phyloP scores from a whole-genome alignment of 37 sponge, comb jelly and placozoan genomes.

The Beroe forskalii region DNA sequence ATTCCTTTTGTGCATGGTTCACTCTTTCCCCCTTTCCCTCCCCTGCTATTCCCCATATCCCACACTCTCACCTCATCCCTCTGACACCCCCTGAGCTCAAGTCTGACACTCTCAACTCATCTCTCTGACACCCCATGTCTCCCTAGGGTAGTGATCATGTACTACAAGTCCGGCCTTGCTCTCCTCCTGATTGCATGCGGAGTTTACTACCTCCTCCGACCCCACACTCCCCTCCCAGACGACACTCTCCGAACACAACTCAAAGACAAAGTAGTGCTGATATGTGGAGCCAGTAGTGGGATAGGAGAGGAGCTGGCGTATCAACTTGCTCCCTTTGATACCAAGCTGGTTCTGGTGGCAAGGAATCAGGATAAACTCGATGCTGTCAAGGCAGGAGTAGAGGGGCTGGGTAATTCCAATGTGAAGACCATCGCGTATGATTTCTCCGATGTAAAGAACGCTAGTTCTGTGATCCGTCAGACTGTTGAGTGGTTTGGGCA shows the following conservation, averaged over 20 bases:
- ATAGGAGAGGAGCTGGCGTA: constrained; percentile 9
- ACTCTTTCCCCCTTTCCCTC: too few relatives aligned
- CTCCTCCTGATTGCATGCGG: not conserved
- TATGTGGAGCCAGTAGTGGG: constrained; percentile 40
- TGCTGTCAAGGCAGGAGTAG: not conserved
- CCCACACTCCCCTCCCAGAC: not conserved
- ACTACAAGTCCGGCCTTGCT: not conserved
- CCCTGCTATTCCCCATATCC: too few relatives aligned
- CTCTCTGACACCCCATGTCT: too few relatives aligned
- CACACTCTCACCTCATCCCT: too few relatives aligned
- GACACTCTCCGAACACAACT: not conserved
- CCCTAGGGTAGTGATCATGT: not conserved
- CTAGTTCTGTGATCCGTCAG: not conserved
- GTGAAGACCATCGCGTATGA: not conserved
- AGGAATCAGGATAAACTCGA: constrained; percentile 41
- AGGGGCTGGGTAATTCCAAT: not conserved
- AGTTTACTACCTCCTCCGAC: constrained; percentile 22
- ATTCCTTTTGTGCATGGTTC: too few relatives aligned
- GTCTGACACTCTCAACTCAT: too few relatives aligned
- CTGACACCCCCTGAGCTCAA: too few relatives aligned
- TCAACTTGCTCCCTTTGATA: not conserved
- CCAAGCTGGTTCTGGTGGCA: constrained; percentile 27
- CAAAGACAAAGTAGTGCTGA: constrained; percentile 4
- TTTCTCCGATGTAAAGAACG: not conserved
- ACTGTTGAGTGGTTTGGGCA: constrained; percentile 17